Conservation (phyloP, 1,140 invertebrate species). For the Trissolcus basalis region DNA sequence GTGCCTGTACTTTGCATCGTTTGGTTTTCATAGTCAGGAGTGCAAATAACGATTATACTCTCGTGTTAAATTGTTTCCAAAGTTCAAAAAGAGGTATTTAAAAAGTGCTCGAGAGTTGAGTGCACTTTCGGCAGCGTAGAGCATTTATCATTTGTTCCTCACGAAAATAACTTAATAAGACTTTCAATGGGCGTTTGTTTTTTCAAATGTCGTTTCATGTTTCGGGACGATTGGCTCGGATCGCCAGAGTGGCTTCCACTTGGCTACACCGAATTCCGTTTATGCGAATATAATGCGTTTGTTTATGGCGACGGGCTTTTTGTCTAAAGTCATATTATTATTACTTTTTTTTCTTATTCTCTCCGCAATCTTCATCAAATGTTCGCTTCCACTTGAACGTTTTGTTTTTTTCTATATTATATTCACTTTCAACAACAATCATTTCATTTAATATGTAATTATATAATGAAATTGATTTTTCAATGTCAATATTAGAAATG, state of each 20-base stretch:
- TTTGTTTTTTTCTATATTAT: too few species aligned
- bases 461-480: too few species aligned
- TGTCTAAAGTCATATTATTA: background rate
- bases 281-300: background rate
- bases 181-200: slow-evolving; percentile 25
- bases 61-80: slow-evolving; percentile 23
- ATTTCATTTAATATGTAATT: too few species aligned
- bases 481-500: too few species aligned
- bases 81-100: slow-evolving; percentile 12
- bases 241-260: slow-evolving; percentile 8
- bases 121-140: too few species aligned
- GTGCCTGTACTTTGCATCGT: too few species aligned
- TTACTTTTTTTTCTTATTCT: too few species aligned
- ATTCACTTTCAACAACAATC: too few species aligned
- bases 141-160: too few species aligned
- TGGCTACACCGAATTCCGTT: slow-evolving; percentile 16
- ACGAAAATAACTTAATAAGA: slow-evolving; percentile 25
- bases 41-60: slow-evolving; percentile 25
- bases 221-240: slow-evolving; percentile 6
- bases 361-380: too few species aligned
- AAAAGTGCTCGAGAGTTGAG: slow-evolving; percentile 14
- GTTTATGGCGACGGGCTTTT: slow-evolving; percentile 5
- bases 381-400: too few species aligned
- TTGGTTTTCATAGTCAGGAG: slow-evolving; percentile 9
- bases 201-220: slow-evolving; percentile 4